Conservation (phyloP, 2,797 vertebrate genomes). For the Todus mexicanus region DNA sequence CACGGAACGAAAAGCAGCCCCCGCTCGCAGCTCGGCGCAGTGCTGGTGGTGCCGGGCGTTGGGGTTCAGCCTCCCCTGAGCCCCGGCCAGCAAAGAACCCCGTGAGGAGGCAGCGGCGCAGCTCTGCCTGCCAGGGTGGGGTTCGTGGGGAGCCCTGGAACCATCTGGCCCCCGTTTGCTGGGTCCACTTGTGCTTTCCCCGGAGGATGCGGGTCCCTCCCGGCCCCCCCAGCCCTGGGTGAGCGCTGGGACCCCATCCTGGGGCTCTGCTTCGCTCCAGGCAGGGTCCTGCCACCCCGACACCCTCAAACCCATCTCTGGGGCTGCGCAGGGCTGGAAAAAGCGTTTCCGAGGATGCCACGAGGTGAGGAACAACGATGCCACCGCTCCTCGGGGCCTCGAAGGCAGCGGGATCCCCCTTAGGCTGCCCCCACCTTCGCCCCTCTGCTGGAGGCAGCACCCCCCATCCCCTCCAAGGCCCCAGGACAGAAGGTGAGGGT, state of each 20-base stretch:
- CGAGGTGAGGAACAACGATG: accelerated
- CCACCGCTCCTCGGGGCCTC: not conserved
- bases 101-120: accelerated
- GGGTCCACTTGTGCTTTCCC: not conserved
- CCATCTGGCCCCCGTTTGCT: not conserved
- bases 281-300: not conserved
- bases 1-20: not conserved
- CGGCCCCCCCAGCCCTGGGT: not conserved
- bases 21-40: not conserved
- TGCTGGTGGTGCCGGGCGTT: not conserved
- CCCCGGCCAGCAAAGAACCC: not conserved
- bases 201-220: not conserved
- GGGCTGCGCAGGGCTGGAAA: accelerated
- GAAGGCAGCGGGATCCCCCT: not conserved
- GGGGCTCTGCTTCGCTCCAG: no score
- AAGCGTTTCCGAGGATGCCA: not conserved
- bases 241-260: not conserved
- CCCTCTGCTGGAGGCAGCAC: not conserved
- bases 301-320: not conserved
- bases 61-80: not conserved
- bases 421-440: not conserved
- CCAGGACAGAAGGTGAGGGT: not conserved
- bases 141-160: not conserved
- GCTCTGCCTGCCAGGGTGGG: not conserved
- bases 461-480: not conserved